Conservation (phyloP, 1,140 invertebrate genomes). For the Bombus soroeensis region DNA sequence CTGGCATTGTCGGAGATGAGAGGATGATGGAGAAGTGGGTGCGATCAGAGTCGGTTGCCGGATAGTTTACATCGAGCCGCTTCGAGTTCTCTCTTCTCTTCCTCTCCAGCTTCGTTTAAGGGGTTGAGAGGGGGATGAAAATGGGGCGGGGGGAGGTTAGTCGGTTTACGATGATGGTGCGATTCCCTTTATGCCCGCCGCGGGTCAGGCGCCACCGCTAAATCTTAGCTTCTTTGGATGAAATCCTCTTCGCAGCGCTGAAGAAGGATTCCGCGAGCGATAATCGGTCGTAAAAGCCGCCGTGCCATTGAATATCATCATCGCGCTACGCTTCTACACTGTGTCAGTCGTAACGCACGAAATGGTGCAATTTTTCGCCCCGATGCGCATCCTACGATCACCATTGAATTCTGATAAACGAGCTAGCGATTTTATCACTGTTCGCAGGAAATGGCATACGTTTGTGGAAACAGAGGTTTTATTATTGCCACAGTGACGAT, state of each 20-base stretch:
- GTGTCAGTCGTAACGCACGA: slow-evolving; percentile 44
- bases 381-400: slow-evolving; percentile 16
- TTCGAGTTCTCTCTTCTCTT: slow-evolving; percentile 36
- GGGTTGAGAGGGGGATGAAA: background rate
- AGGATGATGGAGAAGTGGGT: slow-evolving; percentile 66
- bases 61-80: slow-evolving; percentile 58
- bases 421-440: slow-evolving; percentile 50
- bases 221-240: slow-evolving; percentile 75
- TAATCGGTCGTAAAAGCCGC: slow-evolving; percentile 80
- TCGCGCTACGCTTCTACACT: slow-evolving; percentile 46
- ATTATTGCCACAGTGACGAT: background rate
- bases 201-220: slow-evolving; percentile 57
- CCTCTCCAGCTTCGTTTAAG: slow-evolving; percentile 17
- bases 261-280: slow-evolving; percentile 70
- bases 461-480: background rate
- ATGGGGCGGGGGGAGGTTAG: slow-evolving; percentile 40
- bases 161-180: slow-evolving; percentile 72
- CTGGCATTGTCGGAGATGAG: slow-evolving; percentile 32
- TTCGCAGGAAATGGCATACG: background rate
- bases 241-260: slow-evolving; percentile 38
- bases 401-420: slow-evolving; percentile 40
- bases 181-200: slow-evolving; percentile 73
- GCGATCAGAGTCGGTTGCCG: slow-evolving; percentile 65
- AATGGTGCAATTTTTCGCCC: slow-evolving; percentile 55
- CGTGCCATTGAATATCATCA: slow-evolving; percentile 65